Evolutionary conservation across 2,888 invertebrate species (phyloP).

Genomic region (Dorcus parallelipipedus): DNA sequence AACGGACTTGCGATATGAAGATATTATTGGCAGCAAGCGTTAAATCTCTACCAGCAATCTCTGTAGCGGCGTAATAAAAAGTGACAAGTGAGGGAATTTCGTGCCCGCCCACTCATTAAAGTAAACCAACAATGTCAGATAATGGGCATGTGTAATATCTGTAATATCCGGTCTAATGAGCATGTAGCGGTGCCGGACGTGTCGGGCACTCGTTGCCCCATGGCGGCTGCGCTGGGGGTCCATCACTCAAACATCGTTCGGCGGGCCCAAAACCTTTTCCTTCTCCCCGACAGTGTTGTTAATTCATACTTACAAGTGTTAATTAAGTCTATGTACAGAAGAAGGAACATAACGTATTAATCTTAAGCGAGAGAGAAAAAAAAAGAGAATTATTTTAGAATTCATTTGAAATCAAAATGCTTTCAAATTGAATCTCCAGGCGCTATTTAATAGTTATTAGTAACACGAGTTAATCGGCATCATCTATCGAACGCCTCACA

Average conservation of each 20-base stretch:
- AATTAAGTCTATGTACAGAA: too few relatives aligned
- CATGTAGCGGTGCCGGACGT: slow-evolving; percentile 26
- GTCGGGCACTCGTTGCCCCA: slow-evolving; percentile 25
- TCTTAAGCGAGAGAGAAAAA: too few relatives aligned
- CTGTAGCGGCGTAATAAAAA: slow-evolving; percentile 12
- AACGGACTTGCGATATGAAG: too few relatives aligned
- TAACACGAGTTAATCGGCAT: slow-evolving; percentile 1
- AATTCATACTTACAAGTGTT: too few relatives aligned
- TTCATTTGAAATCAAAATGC: too few relatives aligned
- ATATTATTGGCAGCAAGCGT: too few relatives aligned
- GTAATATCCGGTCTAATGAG: slow-evolving; percentile 21
- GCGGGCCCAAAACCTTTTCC: neutral
- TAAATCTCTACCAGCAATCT: too few relatives aligned
- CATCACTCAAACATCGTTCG: slow-evolving; percentile 22
- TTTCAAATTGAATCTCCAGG: too few relatives aligned
- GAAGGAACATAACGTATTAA: too few relatives aligned
- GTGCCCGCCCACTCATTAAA: slow-evolving; percentile 24
- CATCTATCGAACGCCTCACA: slow-evolving; percentile 18
- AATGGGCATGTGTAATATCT: slow-evolving; percentile 26
- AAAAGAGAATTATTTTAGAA: too few relatives aligned
- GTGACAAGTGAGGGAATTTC: slow-evolving; percentile 22
- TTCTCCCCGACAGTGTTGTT: neutral
- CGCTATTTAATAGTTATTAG: too few relatives aligned
- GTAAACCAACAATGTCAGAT: slow-evolving; percentile 23
- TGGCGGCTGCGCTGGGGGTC: slow-evolving; percentile 25